phyloP scores from a whole-genome alignment of 30 jellyfish, hydroid and myxozoan genomes.

The Pseudorhiza aurosa region DNA sequence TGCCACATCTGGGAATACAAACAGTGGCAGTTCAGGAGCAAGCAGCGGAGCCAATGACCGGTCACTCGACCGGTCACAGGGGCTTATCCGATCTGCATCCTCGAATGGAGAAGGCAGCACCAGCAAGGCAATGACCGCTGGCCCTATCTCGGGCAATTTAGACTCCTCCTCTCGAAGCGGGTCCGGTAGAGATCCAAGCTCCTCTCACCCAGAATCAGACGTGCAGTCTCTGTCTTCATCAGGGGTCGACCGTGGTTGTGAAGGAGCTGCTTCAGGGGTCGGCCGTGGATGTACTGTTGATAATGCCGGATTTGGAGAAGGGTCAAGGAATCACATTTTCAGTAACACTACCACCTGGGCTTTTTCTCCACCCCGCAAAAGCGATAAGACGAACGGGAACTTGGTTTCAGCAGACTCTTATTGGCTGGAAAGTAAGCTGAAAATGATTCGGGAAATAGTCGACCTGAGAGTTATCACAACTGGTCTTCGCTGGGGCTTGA shows the following conservation, averaged over 20 bases:
- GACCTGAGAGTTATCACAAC: neutral
- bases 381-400: slow-evolving; percentile 21
- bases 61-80: neutral
- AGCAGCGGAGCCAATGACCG: neutral
- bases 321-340: slow-evolving; percentile 37
- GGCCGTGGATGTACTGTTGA: slow-evolving; percentile 61
- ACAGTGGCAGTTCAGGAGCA: neutral
- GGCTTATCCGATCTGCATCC: neutral
- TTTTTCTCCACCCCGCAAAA: slow-evolving; percentile 5
- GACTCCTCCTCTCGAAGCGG: slow-evolving; percentile 21
- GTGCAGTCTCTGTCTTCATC: slow-evolving; percentile 1
- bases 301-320: slow-evolving; percentile 59
- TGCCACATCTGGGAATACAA: too few relatives aligned
- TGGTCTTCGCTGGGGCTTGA: neutral
- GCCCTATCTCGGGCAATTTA: neutral
- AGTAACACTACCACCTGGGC: neutral
- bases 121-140: neutral
- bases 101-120: slow-evolving; percentile 6
- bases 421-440: slow-evolving; percentile 15
- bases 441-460: slow-evolving; percentile 19
- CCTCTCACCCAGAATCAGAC: slow-evolving; percentile 47
- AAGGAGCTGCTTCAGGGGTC: slow-evolving; percentile 12
- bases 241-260: slow-evolving; percentile 65
- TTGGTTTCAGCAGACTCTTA: neutral
- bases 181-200: slow-evolving; percentile 26